Conservation (phyloP, 1,140 invertebrate species). For the Zophobas atratus region DNA sequence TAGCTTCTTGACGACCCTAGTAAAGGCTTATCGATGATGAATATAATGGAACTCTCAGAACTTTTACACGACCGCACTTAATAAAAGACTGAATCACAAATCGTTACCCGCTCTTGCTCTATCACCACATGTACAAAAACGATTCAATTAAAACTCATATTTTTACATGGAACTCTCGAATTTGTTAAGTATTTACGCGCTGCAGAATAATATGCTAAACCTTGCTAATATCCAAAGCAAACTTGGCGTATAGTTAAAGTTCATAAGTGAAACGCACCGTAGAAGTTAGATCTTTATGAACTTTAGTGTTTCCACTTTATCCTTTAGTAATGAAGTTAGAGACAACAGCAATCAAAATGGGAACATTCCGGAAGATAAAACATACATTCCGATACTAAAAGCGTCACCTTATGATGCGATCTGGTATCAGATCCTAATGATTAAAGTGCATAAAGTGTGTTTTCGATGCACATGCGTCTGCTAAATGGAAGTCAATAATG, state of each 20-base stretch:
- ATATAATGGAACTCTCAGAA: slow-evolving; percentile 44
- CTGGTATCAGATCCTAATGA: no score
- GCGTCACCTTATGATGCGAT: background rate
- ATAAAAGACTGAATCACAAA: slow-evolving; percentile 37
- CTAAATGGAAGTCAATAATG: no score
- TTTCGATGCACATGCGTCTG: no score
- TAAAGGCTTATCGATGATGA: slow-evolving; percentile 45
- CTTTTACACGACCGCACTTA: slow-evolving; percentile 28
- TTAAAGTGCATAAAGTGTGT: no score
- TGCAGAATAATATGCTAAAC: slow-evolving; percentile 19
- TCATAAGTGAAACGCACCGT: slow-evolving; percentile 50
- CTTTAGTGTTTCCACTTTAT: slow-evolving; percentile 50
- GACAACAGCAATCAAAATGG: slow-evolving; percentile 50
- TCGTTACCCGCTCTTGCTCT: background rate
- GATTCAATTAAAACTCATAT: slow-evolving; percentile 11
- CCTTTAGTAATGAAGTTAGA: slow-evolving; percentile 49
- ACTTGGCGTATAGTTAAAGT: slow-evolving; percentile 46
- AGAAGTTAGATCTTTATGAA: slow-evolving; percentile 49
- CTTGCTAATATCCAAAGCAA: slow-evolving; percentile 36
- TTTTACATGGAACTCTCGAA: background rate
- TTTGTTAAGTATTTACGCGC: slow-evolving; percentile 26
- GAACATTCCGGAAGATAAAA: slow-evolving; percentile 46
- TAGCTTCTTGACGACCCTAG: slow-evolving; percentile 34
- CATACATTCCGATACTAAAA: slow-evolving; percentile 42
- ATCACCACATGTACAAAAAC: slow-evolving; percentile 2